phyloP scores from a whole-genome alignment of 2,797 vertebrate species.

The Fistularia commersonii region DNA sequence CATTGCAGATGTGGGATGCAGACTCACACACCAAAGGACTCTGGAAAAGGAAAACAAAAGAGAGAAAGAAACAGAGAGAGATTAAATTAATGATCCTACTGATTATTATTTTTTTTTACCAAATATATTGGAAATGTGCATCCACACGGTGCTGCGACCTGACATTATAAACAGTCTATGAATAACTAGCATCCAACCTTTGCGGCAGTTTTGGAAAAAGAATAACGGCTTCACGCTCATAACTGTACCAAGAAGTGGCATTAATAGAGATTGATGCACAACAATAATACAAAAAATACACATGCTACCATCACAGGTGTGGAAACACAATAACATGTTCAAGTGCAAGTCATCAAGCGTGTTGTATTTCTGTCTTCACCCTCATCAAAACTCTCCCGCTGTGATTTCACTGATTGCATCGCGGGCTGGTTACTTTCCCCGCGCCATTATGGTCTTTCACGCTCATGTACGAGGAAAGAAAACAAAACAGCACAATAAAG shows the following conservation, averaged over 20 bases:
- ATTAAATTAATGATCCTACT: not conserved
- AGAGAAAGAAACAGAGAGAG: not conserved
- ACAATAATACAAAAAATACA: no score
- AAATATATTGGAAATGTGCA: not conserved
- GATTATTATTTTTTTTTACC: not conserved
- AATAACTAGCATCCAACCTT: no score
- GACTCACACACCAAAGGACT: conserved; percentile 87
- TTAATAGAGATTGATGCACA: no score
- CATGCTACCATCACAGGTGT: no score
- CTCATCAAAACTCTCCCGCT: conserved; percentile 37
- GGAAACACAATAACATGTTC: no score
- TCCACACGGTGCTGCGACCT: not conserved
- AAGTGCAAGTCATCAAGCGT: not conserved
- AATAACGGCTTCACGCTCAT: no score
- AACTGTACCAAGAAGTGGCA: no score
- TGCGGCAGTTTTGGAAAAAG: not conserved
- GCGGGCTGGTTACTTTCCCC: conserved; percentile 4
- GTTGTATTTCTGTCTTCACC: conserved; percentile 4
- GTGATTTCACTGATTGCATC: conserved; percentile 17
- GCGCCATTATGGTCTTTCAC: conserved; percentile 12
- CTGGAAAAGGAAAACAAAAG: conserved; percentile 61
- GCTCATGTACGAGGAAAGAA: no score
- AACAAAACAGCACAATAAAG: no score
- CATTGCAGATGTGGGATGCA: conserved; percentile 66
- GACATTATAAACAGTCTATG: not conserved